Conservation (phyloP, 2,113 vertebrate species). For the Oreochromis spilurus region DNA sequence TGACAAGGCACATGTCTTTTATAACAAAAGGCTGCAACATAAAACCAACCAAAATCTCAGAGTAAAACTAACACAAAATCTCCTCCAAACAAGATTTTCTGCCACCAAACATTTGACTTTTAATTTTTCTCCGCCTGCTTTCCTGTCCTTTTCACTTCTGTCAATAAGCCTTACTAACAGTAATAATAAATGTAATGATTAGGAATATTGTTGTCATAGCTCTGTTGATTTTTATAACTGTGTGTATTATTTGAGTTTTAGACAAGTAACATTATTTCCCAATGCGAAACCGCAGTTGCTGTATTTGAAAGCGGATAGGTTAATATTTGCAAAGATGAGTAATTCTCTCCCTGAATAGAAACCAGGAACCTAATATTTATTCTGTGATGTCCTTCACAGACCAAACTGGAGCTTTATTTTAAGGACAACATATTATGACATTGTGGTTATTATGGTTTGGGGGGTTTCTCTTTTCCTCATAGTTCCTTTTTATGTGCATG, state of each 20-base stretch:
- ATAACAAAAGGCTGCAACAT: background rate
- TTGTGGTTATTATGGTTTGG: background rate
- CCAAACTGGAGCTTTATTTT: background rate
- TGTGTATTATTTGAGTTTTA: background rate
- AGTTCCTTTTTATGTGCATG: background rate
- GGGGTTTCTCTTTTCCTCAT: background rate
- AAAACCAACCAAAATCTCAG: background rate
- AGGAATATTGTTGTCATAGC: background rate
- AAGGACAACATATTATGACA: background rate
- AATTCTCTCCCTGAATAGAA: background rate
- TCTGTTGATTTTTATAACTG: background rate
- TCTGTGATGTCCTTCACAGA: background rate
- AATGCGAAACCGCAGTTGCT: background rate
- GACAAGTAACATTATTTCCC: background rate
- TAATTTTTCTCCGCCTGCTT: background rate
- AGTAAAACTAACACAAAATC: background rate
- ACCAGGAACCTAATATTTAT: background rate
- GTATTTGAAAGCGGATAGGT: background rate
- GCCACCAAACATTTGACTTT: background rate
- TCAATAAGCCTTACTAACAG: background rate
- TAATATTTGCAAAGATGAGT: background rate
- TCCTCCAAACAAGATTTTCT: background rate
- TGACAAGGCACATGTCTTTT: background rate
- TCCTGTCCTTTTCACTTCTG: background rate
- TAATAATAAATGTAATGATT: background rate